Evolutionary conservation across 2,888 invertebrate genomes (phyloP).

Genomic region (Nymphalis polychloros): DNA sequence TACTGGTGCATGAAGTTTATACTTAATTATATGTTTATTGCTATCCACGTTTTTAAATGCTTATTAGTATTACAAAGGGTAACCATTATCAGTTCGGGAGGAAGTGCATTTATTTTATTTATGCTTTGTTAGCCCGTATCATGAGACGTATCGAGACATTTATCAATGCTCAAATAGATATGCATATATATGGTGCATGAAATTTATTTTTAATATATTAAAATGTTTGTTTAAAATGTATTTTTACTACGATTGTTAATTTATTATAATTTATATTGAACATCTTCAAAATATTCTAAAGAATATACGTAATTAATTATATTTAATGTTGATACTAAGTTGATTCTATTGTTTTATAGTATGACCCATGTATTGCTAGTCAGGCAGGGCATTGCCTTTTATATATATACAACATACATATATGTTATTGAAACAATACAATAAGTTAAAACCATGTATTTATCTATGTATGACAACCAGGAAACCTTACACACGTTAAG

Average conservation of each 20-base stretch:
- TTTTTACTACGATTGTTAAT: constrained; percentile 10
- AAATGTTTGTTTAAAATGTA: constrained; percentile 18
- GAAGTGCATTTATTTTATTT: constrained; percentile 72
- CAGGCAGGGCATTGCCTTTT: no score
- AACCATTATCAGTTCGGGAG: constrained; percentile 76
- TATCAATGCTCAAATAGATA: constrained; percentile 64
- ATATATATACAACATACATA: neutral
- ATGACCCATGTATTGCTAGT: no score
- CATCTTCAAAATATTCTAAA: no score
- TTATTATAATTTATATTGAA: constrained; percentile 1
- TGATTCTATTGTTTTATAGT: no score
- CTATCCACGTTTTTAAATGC: constrained; percentile 75
- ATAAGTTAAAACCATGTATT: constrained; percentile 23
- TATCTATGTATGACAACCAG: constrained; percentile 33
- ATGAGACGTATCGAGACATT: constrained; percentile 62
- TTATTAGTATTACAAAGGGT: constrained; percentile 75
- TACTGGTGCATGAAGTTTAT: constrained; percentile 82
- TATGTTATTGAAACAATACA: constrained; percentile 10
- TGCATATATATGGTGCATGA: constrained; percentile 59
- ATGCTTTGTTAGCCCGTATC: constrained; percentile 64
- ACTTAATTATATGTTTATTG: constrained; percentile 80
- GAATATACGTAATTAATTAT: no score
- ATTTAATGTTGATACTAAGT: no score
- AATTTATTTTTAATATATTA: constrained; percentile 50
- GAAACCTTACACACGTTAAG: constrained; percentile 36